These are phyloP conservation scores for Morus bassanus DNA, from an alignment of 2,797 vertebrate species.

Conservation along the genomic window DNA sequence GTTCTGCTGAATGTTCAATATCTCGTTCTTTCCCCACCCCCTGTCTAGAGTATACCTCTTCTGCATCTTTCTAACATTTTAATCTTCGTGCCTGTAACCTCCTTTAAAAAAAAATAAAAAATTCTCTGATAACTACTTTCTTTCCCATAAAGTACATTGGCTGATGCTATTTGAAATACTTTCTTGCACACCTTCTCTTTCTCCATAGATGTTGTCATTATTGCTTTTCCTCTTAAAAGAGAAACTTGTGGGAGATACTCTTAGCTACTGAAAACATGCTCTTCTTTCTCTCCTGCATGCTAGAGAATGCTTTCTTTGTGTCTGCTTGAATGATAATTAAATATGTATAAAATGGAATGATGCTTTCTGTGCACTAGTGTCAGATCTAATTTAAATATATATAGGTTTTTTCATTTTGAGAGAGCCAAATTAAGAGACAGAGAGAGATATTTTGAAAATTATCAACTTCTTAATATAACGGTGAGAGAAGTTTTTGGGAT, in stretches of 20 bases:
- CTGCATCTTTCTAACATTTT: neutral
- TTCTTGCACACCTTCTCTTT: neutral
- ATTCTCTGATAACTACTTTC: neutral
- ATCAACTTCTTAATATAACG: neutral
- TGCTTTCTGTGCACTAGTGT: neutral
- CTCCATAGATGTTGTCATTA: neutral
- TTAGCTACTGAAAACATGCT: neutral
- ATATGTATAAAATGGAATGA: neutral
- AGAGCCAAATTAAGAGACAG: neutral
- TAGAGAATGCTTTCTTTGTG: neutral
- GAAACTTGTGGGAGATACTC: neutral
- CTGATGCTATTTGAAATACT: neutral
- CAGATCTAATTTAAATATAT: neutral
- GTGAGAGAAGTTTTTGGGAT: neutral
- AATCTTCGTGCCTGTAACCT: neutral
- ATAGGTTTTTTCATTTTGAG: neutral
- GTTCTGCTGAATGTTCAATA: neutral
- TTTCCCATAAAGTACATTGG: neutral
- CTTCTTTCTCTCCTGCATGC: neutral
- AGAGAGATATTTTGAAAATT: neutral
- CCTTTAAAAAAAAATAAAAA: neutral
- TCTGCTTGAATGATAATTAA: neutral
- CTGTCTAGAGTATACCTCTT: neutral
- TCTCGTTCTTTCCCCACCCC: neutral
- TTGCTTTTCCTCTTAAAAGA: neutral